These are phyloP conservation scores for Neuroscelio doddi DNA, from an alignment of 2,888 invertebrate species.

Conservation along the genomic window DNA sequence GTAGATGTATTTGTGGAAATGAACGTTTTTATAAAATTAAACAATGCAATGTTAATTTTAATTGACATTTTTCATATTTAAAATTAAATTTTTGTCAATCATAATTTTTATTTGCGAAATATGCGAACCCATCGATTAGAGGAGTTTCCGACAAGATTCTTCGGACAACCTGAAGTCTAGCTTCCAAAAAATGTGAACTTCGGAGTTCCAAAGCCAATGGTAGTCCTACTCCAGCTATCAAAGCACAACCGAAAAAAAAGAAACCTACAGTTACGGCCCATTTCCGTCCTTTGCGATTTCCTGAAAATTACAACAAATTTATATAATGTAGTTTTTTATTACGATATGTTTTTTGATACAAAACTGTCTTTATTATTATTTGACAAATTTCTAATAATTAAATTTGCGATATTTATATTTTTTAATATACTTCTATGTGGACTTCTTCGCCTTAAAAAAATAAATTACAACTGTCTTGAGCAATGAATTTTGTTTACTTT, in stretches of 20 bases:
- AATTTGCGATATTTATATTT: no score
- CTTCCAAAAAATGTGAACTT: conserved; percentile 75
- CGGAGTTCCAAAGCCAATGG: conserved; percentile 75
- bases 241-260: conserved; percentile 67
- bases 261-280: conserved; percentile 66
- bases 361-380: no score
- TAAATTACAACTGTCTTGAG: no score
- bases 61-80: no score
- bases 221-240: conserved; percentile 71
- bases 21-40: neutral
- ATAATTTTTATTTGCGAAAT: no score
- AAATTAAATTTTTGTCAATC: neutral
- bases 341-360: no score
- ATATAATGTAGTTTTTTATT: no score
- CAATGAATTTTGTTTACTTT: no score
- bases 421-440: no score
- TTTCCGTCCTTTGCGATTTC: conserved; percentile 56
- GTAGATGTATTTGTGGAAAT: no score
- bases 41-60: neutral
- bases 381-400: no score
- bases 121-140: conserved; percentile 74
- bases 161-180: conserved; percentile 74
- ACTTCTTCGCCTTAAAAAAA: no score
- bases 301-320: conserved; percentile 46
- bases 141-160: conserved; percentile 75